These are phyloP conservation scores for Eretmodus cyanostictus DNA, from an alignment of 2,113 vertebrate species.

Conservation along the genomic window DNA sequence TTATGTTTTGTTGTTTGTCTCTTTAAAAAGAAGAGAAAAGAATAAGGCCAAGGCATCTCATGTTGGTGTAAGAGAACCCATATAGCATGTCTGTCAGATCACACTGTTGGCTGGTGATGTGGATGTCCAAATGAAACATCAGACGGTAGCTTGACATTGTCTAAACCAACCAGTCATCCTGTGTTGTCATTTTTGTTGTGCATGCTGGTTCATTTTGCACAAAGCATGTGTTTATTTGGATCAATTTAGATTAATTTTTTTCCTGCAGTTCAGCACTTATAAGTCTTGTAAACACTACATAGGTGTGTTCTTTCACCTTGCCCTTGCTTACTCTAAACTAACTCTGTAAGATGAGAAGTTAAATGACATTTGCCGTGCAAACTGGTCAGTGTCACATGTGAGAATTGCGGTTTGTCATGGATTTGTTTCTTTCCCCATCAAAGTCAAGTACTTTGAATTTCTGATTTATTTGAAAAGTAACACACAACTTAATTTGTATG, in stretches of 20 bases:
- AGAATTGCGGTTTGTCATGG: neutral
- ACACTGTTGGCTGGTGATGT: neutral
- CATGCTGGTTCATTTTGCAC: neutral
- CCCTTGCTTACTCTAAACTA: neutral
- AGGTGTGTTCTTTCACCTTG: neutral
- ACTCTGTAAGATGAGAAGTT: neutral
- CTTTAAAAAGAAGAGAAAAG: neutral
- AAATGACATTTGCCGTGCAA: constrained; percentile 8
- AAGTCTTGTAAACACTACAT: neutral
- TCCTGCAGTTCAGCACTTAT: neutral
- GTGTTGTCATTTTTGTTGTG: neutral
- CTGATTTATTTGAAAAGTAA: neutral
- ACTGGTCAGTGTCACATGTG: neutral
- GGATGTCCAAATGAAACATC: neutral
- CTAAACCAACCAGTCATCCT: constrained; percentile 1
- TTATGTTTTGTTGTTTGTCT: constrained; percentile 31
- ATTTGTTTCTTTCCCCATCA: neutral
- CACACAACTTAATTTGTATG: neutral
- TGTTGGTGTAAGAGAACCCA: constrained; percentile 44
- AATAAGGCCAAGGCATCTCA: constrained; percentile 60
- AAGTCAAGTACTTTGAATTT: neutral
- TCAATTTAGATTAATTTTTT: neutral
- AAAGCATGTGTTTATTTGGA: neutral
- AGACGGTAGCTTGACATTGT: neutral
- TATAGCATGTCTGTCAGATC: constrained; percentile 16